Evolutionary conservation across 2,113 vertebrate species (phyloP).

Genomic region (Hassar affinis): DNA sequence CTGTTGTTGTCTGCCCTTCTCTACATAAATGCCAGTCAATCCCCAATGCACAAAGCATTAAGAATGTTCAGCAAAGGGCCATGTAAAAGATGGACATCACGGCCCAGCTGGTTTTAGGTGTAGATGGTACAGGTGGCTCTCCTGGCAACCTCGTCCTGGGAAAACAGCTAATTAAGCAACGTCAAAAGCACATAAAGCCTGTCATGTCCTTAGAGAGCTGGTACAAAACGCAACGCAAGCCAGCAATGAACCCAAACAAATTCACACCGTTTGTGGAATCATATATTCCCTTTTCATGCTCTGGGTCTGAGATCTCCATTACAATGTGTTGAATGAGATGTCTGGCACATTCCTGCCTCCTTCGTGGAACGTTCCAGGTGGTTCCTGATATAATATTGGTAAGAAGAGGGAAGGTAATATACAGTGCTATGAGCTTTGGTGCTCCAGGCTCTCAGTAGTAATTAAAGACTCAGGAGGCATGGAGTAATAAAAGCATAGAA

Average conservation of each 20-base stretch:
- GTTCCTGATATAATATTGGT: conserved; percentile 53
- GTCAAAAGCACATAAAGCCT: conserved; percentile 68
- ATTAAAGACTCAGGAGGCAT: conserved; percentile 1
- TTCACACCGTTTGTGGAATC: conserved; percentile 41
- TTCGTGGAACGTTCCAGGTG: conserved; percentile 50
- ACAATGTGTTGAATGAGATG: conserved; percentile 50
- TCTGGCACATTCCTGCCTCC: conserved; percentile 53
- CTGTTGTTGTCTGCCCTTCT: conserved; percentile 61
- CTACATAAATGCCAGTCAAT: conserved; percentile 64
- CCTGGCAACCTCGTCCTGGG: conserved; percentile 56
- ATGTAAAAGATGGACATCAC: conserved; percentile 53
- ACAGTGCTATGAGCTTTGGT: conserved; percentile 48
- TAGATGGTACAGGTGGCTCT: conserved; percentile 68
- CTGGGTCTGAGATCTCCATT: conserved; percentile 44
- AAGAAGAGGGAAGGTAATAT: conserved; percentile 50
- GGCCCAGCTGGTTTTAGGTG: conserved; percentile 70
- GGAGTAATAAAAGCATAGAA: not conserved
- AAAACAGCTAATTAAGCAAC: conserved; percentile 74
- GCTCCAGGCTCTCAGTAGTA: not conserved
- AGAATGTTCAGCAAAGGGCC: conserved; percentile 62
- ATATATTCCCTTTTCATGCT: conserved; percentile 48
- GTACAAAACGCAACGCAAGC: conserved; percentile 37
- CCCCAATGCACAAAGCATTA: conserved; percentile 65
- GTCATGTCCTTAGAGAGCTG: conserved; percentile 60
- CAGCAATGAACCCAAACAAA: conserved; percentile 32